phyloP scores from a whole-genome alignment of 2,888 invertebrate species.

The Pollenia amentaria region DNA sequence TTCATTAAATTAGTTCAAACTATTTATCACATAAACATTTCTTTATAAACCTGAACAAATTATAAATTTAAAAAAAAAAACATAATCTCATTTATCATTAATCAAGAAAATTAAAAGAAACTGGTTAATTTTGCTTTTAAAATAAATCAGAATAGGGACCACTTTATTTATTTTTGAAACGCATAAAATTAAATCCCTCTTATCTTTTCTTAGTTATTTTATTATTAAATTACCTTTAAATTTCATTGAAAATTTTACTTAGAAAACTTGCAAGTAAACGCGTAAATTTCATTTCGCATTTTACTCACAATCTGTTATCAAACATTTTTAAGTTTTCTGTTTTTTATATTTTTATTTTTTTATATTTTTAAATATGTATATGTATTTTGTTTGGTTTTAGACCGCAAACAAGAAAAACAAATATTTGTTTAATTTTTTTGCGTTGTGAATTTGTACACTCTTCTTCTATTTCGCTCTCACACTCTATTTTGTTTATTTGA shows the following conservation, averaged over 20 bases:
- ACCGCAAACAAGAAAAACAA: conserved; percentile 7
- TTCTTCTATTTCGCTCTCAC: not conserved
- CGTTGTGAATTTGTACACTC: not conserved
- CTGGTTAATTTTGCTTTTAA: conserved; percentile 46
- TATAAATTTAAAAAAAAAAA: not conserved
- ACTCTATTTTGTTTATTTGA: not conserved
- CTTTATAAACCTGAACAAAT: not conserved
- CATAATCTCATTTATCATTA: not conserved
- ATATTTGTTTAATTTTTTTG: not conserved
- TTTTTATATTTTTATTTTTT: not conserved
- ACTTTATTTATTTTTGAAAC: not conserved
- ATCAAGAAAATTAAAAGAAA: conserved; percentile 11
- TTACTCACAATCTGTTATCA: not conserved
- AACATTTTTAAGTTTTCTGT: not conserved
- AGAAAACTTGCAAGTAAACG: not conserved
- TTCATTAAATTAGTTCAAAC: too few species aligned
- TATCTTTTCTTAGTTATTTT: not conserved
- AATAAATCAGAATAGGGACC: not conserved
- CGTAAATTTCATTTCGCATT: too few species aligned
- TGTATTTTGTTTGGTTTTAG: not conserved
- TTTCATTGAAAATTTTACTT: not conserved
- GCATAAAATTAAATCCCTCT: not conserved
- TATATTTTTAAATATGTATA: too few species aligned
- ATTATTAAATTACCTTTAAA: too few species aligned
- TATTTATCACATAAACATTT: not conserved